Base-by-base conservation (phyloP, 2,888 invertebrate genomes). In the Rotaria sp. region DNA sequence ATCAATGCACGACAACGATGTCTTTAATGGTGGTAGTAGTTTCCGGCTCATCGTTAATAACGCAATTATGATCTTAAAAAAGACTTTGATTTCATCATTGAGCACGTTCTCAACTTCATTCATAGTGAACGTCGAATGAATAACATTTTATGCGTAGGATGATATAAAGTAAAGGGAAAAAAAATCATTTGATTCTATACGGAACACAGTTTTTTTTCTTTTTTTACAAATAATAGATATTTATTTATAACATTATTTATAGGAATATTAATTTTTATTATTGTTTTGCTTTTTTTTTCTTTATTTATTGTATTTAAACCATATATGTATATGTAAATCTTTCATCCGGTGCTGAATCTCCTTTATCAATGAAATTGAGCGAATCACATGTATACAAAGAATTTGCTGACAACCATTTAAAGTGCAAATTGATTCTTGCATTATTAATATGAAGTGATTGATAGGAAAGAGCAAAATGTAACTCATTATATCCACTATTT, bases 271-370 rank as follows among this genome's bases (percentile, higher is more conserved):
- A 30, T 67, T 57, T 57, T 57, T n/a, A 57, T 57, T 57, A n/a
- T 57, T n/a, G n/a, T 13, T 57, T n/a, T n/a, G 5, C 11, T 45
- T 45, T 11, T 11, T 8, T 45, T 45, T 45, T 45, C 11, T 5
- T 45, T 45, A n/a, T 57, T 55, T 55, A 55, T 55, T 21, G 10
- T 2, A n/a, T 30, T 10, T 67, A 30, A 30, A 30, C 18, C 7
- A 35, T 18, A 13, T 67, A 67, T 67, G 67, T n/a, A 35, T 67
- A 67, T 35, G 67, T 67, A 35, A 67, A 67, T 67, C 67, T 67
- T n/a, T 35, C 67, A 67, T 67, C 35, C 4, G 67, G 67, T 67
- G 67, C 67, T 30, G 67, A 67, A 67, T 67, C 67, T 67, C 67
- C 67, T 67, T 67, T 67, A 35, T 67, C 67, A 35, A 67, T 67